Percentiles rank a stretch among this genome's conserved stretches.
Evolutionary conservation across 2,797 vertebrate genomes (phyloP).

Genomic region (Novumbra hubbsi): DNA sequence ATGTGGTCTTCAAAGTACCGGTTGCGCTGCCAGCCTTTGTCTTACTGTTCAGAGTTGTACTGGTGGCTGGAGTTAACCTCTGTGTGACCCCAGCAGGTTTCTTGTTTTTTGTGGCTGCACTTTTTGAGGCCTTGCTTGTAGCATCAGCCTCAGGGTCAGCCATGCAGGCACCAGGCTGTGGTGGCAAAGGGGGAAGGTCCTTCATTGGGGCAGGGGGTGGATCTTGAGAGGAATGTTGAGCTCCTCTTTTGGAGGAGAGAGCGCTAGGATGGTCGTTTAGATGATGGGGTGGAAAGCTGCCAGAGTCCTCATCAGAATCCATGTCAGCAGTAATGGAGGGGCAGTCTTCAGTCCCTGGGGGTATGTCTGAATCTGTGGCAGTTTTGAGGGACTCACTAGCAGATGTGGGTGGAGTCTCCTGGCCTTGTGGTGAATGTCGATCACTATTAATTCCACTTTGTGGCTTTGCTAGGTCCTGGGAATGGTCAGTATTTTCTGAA

Average conservation of each 20-base stretch:
- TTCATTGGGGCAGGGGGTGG: conserved; percentile 79
- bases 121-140: conserved; percentile 50
- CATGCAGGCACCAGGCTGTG: conserved; percentile 87
- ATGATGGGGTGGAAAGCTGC: conserved; percentile 53
- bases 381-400: conserved; percentile 81
- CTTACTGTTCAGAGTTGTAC: conserved; percentile 46
- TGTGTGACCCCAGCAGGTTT: conserved; percentile 31
- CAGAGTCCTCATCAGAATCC: conserved; percentile 82
- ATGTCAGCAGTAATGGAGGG: conserved; percentile 76
- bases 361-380: conserved; percentile 79
- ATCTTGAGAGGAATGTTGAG: conserved; percentile 59
- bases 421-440: conserved; percentile 46
- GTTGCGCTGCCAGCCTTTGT: conserved; percentile 44
- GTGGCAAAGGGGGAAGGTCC: conserved; percentile 80
- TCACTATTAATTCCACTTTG: conserved; percentile 40
- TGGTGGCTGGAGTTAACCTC: conserved; percentile 32
- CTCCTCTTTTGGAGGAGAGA: conserved; percentile 25
- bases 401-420: conserved; percentile 81
- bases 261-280: conserved; percentile 43
- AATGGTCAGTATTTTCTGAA: conserved; percentile 72
- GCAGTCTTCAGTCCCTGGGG: conserved; percentile 74
- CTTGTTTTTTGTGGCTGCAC: conserved; percentile 59
- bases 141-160: conserved; percentile 78
- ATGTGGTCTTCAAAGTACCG: conserved; percentile 47
- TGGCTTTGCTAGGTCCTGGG: conserved; percentile 66